These are phyloP conservation scores for Heliothis subflexa DNA, from an alignment of 1,140 invertebrate genomes.

Conservation along the genomic window DNA sequence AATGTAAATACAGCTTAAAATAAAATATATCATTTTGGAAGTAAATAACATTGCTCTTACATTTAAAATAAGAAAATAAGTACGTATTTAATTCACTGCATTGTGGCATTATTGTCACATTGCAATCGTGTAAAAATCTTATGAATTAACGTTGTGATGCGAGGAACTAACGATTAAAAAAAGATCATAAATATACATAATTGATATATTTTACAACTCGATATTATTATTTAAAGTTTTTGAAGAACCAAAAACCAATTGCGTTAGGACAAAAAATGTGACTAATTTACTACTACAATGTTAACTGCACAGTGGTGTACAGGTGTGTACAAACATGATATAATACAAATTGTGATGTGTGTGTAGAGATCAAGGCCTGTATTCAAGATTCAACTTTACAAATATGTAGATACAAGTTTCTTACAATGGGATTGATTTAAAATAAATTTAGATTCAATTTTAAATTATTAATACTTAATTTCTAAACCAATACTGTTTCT, in stretches of 20 bases:
- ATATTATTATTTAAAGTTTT: too few species aligned
- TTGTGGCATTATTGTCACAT: background rate
- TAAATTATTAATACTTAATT: too few species aligned
- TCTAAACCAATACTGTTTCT: too few species aligned
- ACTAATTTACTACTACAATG: background rate
- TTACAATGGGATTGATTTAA: too few species aligned
- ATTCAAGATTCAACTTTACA: too few species aligned
- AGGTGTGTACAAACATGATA: background rate
- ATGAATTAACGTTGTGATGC: background rate
- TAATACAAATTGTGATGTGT: conserved; percentile 2
- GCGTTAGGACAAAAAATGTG: background rate
- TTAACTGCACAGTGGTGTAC: background rate
- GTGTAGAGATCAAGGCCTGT: background rate
- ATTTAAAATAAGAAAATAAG: background rate
- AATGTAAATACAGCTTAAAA: background rate
- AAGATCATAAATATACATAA: too few species aligned
- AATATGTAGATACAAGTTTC: too few species aligned
- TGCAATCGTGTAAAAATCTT: background rate
- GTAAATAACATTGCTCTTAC: background rate
- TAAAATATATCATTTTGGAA: background rate
- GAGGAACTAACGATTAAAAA: conserved; percentile 3
- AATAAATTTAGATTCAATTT: too few species aligned
- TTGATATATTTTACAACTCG: too few species aligned
- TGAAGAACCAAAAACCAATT: background rate
- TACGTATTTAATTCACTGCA: conserved; percentile 3